Base-by-base conservation (phyloP, 2,888 invertebrate species). In the Noctua janthina region DNA sequence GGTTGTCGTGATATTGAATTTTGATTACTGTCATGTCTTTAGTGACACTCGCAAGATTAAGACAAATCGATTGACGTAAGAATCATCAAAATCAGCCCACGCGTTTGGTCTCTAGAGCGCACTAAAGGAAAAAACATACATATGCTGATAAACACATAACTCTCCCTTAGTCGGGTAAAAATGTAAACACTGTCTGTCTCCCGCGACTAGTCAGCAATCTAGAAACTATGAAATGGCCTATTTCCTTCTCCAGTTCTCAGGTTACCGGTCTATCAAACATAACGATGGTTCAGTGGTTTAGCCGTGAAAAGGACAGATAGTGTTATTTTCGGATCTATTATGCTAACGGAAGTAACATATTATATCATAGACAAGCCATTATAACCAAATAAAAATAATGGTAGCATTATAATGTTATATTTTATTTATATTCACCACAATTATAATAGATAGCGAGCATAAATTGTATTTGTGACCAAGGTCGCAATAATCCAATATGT, bases 401-500 rank as follows among this genome's bases (percentile, higher is more conserved):
- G 10, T 62, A 59, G n/a, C 10, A 62, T 17, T 62, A 43, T 2
- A 17, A 11, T 23, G 29, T 75, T 29, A 51, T 13, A 39, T 51
- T 51, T 49, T 80, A 54, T 54, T n/a, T 29, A 15, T 20, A 66
- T 46, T 76, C 13, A 54, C 10, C 43, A n/a, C n/a, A 5, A 20
- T n/a, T 68, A 39, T 39, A 4, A 10, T 8, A n/a, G 62, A 62
- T 64, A 66, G 39, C 4, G 11, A 10, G 39, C 35, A 39, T 66
- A 35, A 39, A 66, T 66, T 11, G 35, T 66, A 56, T 49, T 64
- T 46, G 29, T n/a, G 39, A 68, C 35, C 67, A 62, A 78, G 56
- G 56, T 66, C 54, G 46, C 39, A 54, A 71, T 1, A 10, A 29
- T 15, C 39, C 7, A 62, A 70, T 84, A 35, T 82, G n/a, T 49